Evolutionary conservation across 2,797 vertebrate species (phyloP), one percentile per base, ranked within the genome.

Genomic region (Craterocephalus amniculus): DNA sequence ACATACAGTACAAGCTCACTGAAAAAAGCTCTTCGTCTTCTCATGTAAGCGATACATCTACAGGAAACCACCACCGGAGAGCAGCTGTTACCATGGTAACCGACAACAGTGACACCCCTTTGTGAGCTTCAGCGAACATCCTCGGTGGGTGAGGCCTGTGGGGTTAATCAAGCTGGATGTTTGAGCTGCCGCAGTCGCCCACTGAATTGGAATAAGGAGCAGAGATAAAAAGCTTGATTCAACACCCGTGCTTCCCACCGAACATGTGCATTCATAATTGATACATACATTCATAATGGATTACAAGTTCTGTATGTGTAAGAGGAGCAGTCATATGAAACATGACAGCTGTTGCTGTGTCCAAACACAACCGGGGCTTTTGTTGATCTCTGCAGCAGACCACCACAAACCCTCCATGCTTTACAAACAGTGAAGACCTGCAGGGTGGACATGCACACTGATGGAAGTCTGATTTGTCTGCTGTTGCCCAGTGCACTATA

Each of bases 271-370:
- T 87, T 67, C 45, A 87, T 86, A 77, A 87, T 83, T 60, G 32
- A 87, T 74, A 18, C 16, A 31, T 32, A 16, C 67, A 73, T 87
- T 78, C 59, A 82, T 87, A 72, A 87, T 84, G 58, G 34, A 87
- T 81, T 52, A 55, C 58, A 79, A 64, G 67, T 73, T 79, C 16
- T 62, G 38, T 70, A 54, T 45, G 55, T 78, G 55, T 68, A 49
- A 70, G 34, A 45, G 54, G 51, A 26, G 29, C 70, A 64, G 57
- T 49, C 13, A n/a, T 16, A 63, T 0, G 1, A 67, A 31, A 18
- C 35, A 51, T 70, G 59, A 70, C 59, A 54, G 38, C 3, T 35
- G 58, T 18, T 51, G 38, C 63, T 56, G 31, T 70, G 38, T 22
- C 4, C 3, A 58, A 56, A 60, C 20, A 49, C 43, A 76, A 52